A percentile compares a stretch with the other conserved stretches of the same genome.
These are phyloP conservation scores for Aphyosemion australe DNA, from an alignment of 2,113 vertebrate genomes.

Conservation along the genomic window DNA sequence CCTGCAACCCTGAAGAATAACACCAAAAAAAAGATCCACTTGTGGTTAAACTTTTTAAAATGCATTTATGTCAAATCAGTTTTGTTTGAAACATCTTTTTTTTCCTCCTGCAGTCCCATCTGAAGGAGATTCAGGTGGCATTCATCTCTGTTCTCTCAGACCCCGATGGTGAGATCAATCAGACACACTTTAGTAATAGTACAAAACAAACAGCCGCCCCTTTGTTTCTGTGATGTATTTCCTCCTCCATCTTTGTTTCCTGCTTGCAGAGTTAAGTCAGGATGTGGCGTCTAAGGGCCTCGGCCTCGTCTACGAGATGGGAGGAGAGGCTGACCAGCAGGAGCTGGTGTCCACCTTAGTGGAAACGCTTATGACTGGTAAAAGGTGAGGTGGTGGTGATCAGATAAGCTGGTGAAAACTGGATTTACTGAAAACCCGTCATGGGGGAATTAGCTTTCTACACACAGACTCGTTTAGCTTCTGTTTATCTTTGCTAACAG, in stretches of 20 bases:
- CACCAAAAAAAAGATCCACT: too few species aligned
- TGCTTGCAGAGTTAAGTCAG: slow-evolving; percentile 89
- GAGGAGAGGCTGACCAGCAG: slow-evolving; percentile 92
- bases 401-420: background rate
- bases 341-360: slow-evolving; percentile 94
- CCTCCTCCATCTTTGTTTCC: background rate
- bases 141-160: slow-evolving; percentile 95
- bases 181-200: background rate
- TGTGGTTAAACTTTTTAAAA: too few species aligned
- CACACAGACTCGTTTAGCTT: too few species aligned
- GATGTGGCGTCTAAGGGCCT: slow-evolving; percentile 98
- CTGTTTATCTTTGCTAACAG: slow-evolving; percentile 72
- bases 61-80: too few species aligned
- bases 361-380: slow-evolving; percentile 98
- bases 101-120: slow-evolving; percentile 82
- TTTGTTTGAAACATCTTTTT: background rate
- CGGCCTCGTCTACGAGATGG: slow-evolving; percentile 95
- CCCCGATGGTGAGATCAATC: slow-evolving; percentile 87
- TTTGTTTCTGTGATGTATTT: background rate
- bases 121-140: slow-evolving; percentile 95
- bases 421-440: background rate
- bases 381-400: slow-evolving; percentile 81
- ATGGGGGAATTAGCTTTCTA: background rate
- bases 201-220: background rate
- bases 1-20: too few species aligned